Evolutionary conservation across 30 jellyfish, hydroid and myxozoan species (phyloP).

Genomic region (Nemopilema nomurai): DNA sequence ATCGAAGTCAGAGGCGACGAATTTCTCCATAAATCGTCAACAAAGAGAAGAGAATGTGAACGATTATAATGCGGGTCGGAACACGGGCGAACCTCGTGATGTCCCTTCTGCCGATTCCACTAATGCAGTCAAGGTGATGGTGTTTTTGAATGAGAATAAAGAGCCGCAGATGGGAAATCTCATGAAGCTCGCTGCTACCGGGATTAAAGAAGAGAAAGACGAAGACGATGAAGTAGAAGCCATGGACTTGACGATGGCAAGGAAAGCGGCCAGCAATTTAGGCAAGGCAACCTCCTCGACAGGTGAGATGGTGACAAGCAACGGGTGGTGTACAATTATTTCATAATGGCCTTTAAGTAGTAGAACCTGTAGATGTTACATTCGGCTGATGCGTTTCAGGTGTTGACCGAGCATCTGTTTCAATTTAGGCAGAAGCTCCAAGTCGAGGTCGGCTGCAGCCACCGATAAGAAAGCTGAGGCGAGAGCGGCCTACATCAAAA

Average conservation of each 20-base stretch:
- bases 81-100: not conserved
- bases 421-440: conserved; percentile 56
- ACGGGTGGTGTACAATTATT: too few relatives aligned
- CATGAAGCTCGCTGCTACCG: conserved; percentile 77
- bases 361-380: too few relatives aligned
- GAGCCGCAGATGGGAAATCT: conserved; percentile 81
- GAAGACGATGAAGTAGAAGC: conserved; percentile 56
- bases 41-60: not conserved
- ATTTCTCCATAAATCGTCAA: not conserved
- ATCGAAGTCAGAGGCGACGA: not conserved
- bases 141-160: conserved; percentile 65
- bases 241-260: conserved; percentile 1
- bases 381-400: too few relatives aligned
- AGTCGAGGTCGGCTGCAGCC: conserved; percentile 27
- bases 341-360: too few relatives aligned
- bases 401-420: not conserved
- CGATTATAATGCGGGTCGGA: not conserved
- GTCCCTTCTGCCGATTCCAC: not conserved
- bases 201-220: conserved; percentile 47
- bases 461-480: conserved; percentile 53
- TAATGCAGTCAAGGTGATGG: conserved; percentile 64
- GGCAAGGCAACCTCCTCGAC: conserved; percentile 34
- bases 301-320: not conserved
- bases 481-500: conserved; percentile 40
- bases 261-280: conserved; percentile 6